Conservation (phyloP, 2,888 invertebrate genomes). For the Chromoteleia sp. region DNA sequence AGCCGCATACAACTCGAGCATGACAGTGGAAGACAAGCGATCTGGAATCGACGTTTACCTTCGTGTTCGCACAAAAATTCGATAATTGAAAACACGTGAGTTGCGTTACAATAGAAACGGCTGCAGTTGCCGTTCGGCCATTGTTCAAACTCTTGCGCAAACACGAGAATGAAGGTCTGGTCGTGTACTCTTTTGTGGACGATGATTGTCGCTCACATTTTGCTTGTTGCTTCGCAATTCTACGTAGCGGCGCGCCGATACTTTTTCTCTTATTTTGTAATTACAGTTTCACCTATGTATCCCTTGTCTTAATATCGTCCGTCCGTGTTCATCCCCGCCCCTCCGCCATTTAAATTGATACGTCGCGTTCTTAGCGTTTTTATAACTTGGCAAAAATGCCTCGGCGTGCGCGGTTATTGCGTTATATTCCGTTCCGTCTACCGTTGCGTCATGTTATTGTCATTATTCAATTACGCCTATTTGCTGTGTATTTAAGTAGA, state of each 20-base stretch:
- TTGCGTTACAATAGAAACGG: conserved; percentile 68
- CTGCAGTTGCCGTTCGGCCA: conserved; percentile 67
- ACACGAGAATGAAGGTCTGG: conserved; percentile 53
- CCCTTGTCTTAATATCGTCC: conserved; percentile 41
- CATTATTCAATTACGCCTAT: conserved; percentile 16
- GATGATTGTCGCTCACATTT: conserved; percentile 64
- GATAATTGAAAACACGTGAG: conserved; percentile 69
- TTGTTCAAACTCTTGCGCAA: conserved; percentile 66
- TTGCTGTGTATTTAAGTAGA: no score
- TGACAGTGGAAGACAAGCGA: conserved; percentile 65
- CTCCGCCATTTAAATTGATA: conserved; percentile 17
- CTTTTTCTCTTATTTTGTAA: conserved; percentile 60
- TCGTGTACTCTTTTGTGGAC: conserved; percentile 37
- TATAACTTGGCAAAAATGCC: background rate
- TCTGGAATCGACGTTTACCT: conserved; percentile 69
- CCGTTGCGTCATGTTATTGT: conserved; percentile 1
- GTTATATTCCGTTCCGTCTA: background rate
- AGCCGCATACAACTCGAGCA: conserved; percentile 61
- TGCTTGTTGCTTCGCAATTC: conserved; percentile 45
- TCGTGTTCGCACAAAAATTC: conserved; percentile 68
- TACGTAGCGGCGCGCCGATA: conserved; percentile 8
- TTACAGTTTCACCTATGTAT: conserved; percentile 50
- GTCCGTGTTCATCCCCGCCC: background rate
- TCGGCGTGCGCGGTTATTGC: conserved; percentile 1
- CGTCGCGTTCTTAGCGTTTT: conserved; percentile 6